Evolutionary conservation across 2,888 invertebrate species (phyloP), one percentile per base, ranked within the genome.

Genomic region (Carcina quercana): DNA sequence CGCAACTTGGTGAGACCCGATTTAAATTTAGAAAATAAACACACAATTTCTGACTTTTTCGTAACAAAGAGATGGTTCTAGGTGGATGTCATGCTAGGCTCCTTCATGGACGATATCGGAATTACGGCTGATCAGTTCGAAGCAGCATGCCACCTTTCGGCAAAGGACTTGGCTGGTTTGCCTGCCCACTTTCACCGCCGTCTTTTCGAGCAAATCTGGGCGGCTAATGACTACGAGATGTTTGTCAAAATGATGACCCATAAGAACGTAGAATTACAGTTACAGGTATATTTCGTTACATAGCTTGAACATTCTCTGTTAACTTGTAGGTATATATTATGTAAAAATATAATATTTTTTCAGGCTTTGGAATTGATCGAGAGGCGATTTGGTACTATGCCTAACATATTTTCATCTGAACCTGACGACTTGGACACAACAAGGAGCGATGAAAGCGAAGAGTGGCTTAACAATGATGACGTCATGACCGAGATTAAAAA

Each of bases 201-300:
- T 8, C 70, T 88, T 3, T 88, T 88, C 50, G 87, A 88, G 55
- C 88, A 94, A 85, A 93, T 97, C 37, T 94, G 96, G 93, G 96
- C 97, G 0, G 96, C 96, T 1, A 96, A 96, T 59, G 95, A 97
- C 69, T 93, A 91, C 52, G 89, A 91, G 43, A 92, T 96, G 71
- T 97, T 97, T 63, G 91, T 92, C 35, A 88, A 92, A 40, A 93
- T 97, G 91, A 97, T 97, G 97, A 92, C 91, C 5, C 94, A 95
- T 62, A 91, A 94, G 55, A 97, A 97, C 68, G 89, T 96, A 13
- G 96, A 96, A 59, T 82, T 97, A 19, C 97, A 97, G 63, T 74
- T 97, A 39, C 85, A 85, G 69, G 85, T 83, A 34, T 10, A 25
- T 37, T 4, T 12, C 14, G n/a, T n/a, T n/a, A n/a, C n/a, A n/a